Evolutionary conservation across 2,113 vertebrate genomes (phyloP).

Genomic region (Nothoprocta perdicaria): DNA sequence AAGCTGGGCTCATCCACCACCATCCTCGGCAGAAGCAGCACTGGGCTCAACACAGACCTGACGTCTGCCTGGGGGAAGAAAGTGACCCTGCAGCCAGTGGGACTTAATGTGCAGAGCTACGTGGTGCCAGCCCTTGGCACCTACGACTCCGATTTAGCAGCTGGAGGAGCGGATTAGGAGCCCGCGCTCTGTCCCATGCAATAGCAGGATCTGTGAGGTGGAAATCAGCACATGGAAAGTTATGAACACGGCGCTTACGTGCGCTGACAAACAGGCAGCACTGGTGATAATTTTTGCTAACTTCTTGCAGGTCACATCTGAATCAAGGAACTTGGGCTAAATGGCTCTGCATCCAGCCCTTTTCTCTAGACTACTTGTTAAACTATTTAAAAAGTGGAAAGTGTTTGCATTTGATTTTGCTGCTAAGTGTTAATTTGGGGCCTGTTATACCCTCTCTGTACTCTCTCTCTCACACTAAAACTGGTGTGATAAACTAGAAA

Average conservation of each 20-base stretch:
- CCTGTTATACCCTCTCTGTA: background rate
- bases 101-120: too few relatives aligned
- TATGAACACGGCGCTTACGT: background rate
- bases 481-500: background rate
- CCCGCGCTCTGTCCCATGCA: too few relatives aligned
- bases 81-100: background rate
- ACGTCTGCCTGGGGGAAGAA: background rate
- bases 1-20: background rate
- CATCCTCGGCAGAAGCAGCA: background rate
- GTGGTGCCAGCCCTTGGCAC: background rate
- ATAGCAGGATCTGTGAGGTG: background rate
- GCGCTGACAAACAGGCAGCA: background rate
- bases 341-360: background rate
- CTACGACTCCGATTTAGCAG: fast-evolving
- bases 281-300: background rate
- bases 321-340: background rate
- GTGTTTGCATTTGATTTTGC: background rate
- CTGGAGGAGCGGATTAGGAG: background rate
- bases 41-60: fast-evolving
- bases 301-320: fast-evolving
- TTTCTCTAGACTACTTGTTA: background rate
- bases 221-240: background rate
- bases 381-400: background rate
- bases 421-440: background rate
- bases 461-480: background rate